phyloP scores from a whole-genome alignment of 2,113 vertebrate genomes.

The Picathartes gymnocephalus region DNA sequence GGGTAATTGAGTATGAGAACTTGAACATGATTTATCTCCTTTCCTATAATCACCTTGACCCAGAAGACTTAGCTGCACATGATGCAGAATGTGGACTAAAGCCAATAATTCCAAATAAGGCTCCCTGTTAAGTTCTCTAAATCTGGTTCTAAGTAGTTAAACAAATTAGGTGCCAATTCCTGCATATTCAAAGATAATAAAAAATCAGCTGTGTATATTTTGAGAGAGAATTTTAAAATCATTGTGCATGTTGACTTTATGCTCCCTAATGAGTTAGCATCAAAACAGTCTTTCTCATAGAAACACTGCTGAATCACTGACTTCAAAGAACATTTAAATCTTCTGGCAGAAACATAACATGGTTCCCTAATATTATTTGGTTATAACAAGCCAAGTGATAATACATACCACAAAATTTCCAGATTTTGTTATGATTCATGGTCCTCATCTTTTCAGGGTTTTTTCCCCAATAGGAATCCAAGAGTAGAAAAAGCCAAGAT shows the following conservation, averaged over 20 bases:
- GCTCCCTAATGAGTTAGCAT: background rate
- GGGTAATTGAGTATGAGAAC: background rate
- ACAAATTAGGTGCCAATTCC: background rate
- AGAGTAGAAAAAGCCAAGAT: conserved; percentile 4
- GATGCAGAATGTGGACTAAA: background rate
- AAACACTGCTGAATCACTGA: background rate
- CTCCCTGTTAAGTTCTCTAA: background rate
- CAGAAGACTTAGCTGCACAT: background rate
- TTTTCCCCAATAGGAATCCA: background rate
- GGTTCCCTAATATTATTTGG: background rate
- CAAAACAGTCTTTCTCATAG: background rate
- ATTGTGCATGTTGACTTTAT: background rate
- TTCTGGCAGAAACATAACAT: background rate
- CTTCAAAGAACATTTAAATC: conserved; percentile 1
- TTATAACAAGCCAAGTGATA: conserved; percentile 2
- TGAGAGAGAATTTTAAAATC: background rate
- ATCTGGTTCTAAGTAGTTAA: background rate
- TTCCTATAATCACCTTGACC: background rate
- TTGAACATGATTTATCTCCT: background rate
- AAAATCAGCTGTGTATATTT: background rate
- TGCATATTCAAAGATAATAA: background rate
- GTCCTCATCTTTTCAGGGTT: background rate
- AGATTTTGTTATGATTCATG: background rate
- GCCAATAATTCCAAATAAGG: background rate
- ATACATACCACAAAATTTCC: conserved; percentile 4